Conservation (phyloP, 2,797 vertebrate genomes). For the Heterohyrax brucei region DNA sequence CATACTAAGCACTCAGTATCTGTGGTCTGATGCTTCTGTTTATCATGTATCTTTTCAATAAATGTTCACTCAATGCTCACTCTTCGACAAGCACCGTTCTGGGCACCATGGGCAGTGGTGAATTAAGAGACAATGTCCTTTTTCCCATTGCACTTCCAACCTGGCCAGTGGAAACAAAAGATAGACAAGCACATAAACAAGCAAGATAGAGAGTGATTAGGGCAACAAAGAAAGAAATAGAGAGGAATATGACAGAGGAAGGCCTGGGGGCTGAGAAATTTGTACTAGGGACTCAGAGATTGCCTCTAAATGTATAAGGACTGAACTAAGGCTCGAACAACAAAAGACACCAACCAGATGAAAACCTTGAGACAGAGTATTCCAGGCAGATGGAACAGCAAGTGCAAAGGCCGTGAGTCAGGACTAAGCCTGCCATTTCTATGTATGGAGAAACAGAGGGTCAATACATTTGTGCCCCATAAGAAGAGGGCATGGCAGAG, state of each 20-base stretch:
- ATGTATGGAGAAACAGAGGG: not conserved
- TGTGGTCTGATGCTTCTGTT: not conserved
- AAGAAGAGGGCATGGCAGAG: fast-evolving
- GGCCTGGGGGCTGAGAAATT: not conserved
- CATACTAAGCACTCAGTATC: not conserved
- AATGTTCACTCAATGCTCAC: not conserved
- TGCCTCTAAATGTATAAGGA: not conserved
- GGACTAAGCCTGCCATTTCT: not conserved
- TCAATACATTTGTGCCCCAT: fast-evolving
- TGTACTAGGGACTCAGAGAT: not conserved
- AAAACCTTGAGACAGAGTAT: not conserved
- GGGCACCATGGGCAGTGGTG: not conserved
- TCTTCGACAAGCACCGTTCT: not conserved
- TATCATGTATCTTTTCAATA: not conserved
- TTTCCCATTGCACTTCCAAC: not conserved
- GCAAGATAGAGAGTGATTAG: not conserved
- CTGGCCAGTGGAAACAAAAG: not conserved
- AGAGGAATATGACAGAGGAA: not conserved
- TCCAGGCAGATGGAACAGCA: not conserved
- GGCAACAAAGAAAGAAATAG: not conserved
- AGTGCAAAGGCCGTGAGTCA: not conserved
- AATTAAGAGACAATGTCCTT: not conserved
- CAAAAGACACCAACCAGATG: not conserved
- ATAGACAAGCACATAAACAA: not conserved
- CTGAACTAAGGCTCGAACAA: not conserved